Percentiles rank a stretch among this genome's conserved stretches.
These are phyloP conservation scores for Lasioglossum villosulum DNA, from an alignment of 2,888 invertebrate genomes.

Conservation along the genomic window DNA sequence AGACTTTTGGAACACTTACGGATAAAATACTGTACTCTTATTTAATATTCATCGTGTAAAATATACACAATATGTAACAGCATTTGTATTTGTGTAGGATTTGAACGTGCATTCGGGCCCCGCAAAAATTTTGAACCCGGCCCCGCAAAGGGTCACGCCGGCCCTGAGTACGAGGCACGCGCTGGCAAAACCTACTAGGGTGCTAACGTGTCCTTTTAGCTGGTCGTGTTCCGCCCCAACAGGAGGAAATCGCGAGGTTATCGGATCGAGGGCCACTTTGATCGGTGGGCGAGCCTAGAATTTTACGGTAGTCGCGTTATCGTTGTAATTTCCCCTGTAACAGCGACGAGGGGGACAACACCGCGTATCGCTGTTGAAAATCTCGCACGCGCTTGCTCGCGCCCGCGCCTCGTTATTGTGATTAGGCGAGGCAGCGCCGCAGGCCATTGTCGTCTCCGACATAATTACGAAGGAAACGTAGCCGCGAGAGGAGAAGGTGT, in stretches of 20 bases:
- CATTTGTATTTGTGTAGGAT: too few species aligned
- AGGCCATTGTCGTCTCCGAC: slow-evolving; percentile 54
- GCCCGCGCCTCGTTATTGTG: slow-evolving; percentile 35
- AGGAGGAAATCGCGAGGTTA: not conserved
- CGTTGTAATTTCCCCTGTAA: not conserved
- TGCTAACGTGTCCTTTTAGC: not conserved
- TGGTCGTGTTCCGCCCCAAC: not conserved
- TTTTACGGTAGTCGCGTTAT: not conserved
- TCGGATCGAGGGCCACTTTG: not conserved
- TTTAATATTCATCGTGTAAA: too few species aligned
- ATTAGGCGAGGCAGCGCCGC: slow-evolving; percentile 28
- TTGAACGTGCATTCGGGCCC: too few species aligned
- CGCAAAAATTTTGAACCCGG: too few species aligned
- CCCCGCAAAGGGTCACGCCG: too few species aligned
- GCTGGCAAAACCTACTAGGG: not conserved
- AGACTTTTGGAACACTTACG: too few species aligned
- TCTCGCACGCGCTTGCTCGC: slow-evolving; percentile 25
- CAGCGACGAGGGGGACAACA: not conserved
- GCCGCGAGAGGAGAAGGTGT: slow-evolving; percentile 31
- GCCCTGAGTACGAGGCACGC: too few species aligned
- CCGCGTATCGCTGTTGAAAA: slow-evolving; percentile 29
- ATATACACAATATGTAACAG: too few species aligned
- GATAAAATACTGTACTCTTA: too few species aligned
- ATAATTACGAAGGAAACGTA: slow-evolving; percentile 59
- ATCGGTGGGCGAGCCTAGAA: not conserved